Evolutionary conservation across 2,888 invertebrate genomes (phyloP).

Genomic region (Chrysolina oricalcia): DNA sequence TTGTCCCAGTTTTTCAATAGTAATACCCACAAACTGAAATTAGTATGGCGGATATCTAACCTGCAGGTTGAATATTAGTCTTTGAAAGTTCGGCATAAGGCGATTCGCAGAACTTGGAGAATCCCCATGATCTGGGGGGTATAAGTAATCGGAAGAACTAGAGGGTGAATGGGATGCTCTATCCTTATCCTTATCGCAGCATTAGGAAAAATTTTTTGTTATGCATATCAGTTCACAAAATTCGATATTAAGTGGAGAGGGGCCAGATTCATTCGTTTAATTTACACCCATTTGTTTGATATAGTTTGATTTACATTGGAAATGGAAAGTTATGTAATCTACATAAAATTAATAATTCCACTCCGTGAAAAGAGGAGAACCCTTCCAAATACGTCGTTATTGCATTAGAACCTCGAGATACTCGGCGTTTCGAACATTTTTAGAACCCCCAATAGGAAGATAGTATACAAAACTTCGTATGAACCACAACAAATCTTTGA

Average conservation of each 20-base stretch:
- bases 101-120: constrained; percentile 74
- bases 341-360: no score
- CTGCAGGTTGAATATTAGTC: constrained; percentile 81
- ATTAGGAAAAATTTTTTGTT: constrained; percentile 39
- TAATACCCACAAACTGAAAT: constrained; percentile 2
- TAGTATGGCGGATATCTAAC: constrained; percentile 72
- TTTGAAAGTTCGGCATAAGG: constrained; percentile 80
- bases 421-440: no score
- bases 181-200: constrained; percentile 69
- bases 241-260: background rate
- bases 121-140: constrained; percentile 68
- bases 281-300: no score
- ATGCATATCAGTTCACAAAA: background rate
- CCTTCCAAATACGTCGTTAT: no score
- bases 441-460: no score
- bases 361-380: no score
- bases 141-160: constrained; percentile 66
- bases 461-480: no score
- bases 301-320: no score
- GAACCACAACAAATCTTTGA: no score
- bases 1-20: background rate
- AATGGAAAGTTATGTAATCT: no score
- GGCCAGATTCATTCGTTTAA: background rate
- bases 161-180: constrained; percentile 67
- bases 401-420: no score